These are phyloP conservation scores for Perca flavescens DNA, from an alignment of 2,113 vertebrate species.

Conservation along the genomic window DNA sequence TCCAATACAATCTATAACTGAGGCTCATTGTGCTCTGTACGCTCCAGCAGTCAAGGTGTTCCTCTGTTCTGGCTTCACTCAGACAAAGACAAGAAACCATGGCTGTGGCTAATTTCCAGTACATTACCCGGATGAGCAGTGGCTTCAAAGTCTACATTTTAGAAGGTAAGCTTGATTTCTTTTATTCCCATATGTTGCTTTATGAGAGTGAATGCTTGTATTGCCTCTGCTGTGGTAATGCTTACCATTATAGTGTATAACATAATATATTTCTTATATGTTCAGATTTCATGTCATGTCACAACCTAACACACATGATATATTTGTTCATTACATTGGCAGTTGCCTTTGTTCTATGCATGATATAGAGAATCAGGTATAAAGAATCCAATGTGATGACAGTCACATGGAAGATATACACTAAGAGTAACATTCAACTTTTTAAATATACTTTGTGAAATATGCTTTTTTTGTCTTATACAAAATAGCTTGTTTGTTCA, in stretches of 20 bases:
- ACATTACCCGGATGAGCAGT: conserved; percentile 88
- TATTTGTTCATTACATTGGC: not conserved
- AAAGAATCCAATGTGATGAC: conserved; percentile 6
- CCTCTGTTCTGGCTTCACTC: conserved; percentile 17
- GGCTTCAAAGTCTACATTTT: conserved; percentile 89
- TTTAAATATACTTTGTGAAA: not conserved
- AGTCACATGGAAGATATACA: not conserved
- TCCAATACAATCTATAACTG: conserved; percentile 58
- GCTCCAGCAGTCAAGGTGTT: conserved; percentile 58
- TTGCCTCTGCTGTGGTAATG: not conserved
- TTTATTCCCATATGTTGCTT: conserved; percentile 2
- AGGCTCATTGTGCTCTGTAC: conserved; percentile 62
- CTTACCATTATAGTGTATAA: not conserved
- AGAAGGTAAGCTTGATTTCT: conserved; percentile 77
- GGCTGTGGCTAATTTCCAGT: conserved; percentile 88
- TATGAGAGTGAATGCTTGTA: not conserved
- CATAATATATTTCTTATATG: not conserved
- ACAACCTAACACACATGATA: not conserved
- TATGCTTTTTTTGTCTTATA: not conserved
- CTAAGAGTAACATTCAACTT: not conserved
- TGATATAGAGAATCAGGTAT: not conserved
- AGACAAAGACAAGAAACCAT: conserved; percentile 70
- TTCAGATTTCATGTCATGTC: not conserved
- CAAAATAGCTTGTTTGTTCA: not conserved
- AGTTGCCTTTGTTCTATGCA: not conserved